Conservation (phyloP, 2,888 invertebrate genomes). For the Parnassius glacialis region DNA sequence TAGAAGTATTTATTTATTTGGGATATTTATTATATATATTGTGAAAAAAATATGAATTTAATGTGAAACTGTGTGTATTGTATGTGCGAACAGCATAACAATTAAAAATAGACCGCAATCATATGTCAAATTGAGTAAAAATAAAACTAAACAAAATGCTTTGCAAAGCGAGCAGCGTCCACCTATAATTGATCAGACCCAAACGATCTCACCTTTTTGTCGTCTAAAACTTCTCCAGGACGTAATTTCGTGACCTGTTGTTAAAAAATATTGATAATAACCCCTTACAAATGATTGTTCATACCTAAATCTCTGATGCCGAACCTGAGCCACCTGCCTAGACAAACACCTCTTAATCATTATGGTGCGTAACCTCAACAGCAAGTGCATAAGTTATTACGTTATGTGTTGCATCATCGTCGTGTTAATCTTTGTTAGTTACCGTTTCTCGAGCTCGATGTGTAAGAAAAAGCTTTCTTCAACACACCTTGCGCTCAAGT, state of each 20-base stretch:
- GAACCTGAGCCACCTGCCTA: conserved; percentile 67
- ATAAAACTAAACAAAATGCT: conserved; percentile 67
- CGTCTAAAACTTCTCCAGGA: conserved; percentile 95
- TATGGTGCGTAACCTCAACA: conserved; percentile 64
- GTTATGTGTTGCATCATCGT: conserved; percentile 61
- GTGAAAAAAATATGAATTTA: conserved; percentile 10
- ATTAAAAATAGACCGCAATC: conserved; percentile 42
- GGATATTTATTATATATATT: conserved; percentile 17
- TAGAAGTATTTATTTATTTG: conserved; percentile 16
- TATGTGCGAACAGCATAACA: conserved; percentile 27
- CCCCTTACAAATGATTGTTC: conserved; percentile 48
- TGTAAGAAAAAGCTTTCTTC: conserved; percentile 53
- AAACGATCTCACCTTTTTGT: conserved; percentile 92
- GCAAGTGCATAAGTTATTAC: conserved; percentile 74
- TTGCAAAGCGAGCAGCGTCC: conserved; percentile 79
- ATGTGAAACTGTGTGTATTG: conserved; percentile 23
- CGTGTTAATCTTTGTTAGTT: conserved; percentile 72
- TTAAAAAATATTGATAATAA: conserved; percentile 75
- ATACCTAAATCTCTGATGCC: conserved; percentile 74
- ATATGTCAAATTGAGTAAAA: conserved; percentile 47
- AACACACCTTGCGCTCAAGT: conserved; percentile 49
- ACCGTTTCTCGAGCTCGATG: conserved; percentile 50
- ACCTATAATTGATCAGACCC: conserved; percentile 76
- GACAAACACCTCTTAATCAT: conserved; percentile 43
- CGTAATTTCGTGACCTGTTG: conserved; percentile 93